A percentile compares a stretch with the other conserved stretches of the same genome.
These are phyloP conservation scores for Tupaia chinensis DNA, from an alignment of 2,113 vertebrate genomes.

Conservation along the genomic window DNA sequence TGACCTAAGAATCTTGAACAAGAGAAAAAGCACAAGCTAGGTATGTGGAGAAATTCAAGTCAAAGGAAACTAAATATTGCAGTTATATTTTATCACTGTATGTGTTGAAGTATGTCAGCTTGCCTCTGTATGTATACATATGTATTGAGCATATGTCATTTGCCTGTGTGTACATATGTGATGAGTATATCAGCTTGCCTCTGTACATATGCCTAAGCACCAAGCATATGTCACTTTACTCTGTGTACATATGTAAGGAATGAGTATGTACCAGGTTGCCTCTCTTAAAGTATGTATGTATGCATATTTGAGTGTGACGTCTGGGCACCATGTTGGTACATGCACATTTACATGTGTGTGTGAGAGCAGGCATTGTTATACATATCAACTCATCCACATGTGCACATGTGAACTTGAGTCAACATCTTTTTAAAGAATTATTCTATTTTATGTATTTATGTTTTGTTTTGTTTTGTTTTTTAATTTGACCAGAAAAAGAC, in stretches of 20 bases:
- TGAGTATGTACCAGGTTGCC: slow-evolving; percentile 54
- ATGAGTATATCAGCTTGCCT: slow-evolving; percentile 75
- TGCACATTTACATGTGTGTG: slow-evolving; percentile 54
- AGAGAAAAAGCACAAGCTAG: background rate
- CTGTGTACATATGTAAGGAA: slow-evolving; percentile 69
- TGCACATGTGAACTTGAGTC: slow-evolving; percentile 1
- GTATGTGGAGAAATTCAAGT: slow-evolving; percentile 32
- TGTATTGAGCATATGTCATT: slow-evolving; percentile 78
- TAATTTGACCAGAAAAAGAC: too few relatives aligned
- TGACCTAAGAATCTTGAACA: background rate
- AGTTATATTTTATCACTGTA: slow-evolving; percentile 57
- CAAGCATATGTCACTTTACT: slow-evolving; percentile 75
- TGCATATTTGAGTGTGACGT: slow-evolving; percentile 30
- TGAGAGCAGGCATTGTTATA: background rate
- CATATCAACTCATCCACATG: background rate
- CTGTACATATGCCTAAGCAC: slow-evolving; percentile 72
- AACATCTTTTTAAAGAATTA: background rate
- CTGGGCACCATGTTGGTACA: background rate
- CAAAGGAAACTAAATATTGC: slow-evolving; percentile 39
- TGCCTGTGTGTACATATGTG: slow-evolving; percentile 77
- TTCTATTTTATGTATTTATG: too few relatives aligned
- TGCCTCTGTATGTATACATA: slow-evolving; percentile 81
- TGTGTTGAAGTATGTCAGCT: slow-evolving; percentile 78
- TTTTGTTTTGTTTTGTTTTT: too few relatives aligned
- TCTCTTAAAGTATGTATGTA: background rate